These are phyloP conservation scores for Chironomus riparius DNA, from an alignment of 2,888 invertebrate species.

Conservation along the genomic window DNA sequence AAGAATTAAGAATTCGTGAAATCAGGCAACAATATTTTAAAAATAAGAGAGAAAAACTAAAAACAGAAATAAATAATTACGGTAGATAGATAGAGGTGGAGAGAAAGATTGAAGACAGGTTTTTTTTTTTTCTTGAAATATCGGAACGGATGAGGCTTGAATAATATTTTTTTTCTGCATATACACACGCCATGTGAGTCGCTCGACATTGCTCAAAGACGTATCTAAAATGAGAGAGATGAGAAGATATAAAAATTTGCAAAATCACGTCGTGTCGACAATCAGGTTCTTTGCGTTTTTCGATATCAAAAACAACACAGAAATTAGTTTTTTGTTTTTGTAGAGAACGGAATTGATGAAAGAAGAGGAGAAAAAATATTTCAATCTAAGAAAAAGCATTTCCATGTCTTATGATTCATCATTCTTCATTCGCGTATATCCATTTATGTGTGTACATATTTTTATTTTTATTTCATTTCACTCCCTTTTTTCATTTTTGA, in stretches of 20 bases:
- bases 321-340: no score
- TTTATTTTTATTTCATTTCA: not conserved
- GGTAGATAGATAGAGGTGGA: not conserved
- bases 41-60: not conserved
- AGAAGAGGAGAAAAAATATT: not conserved
- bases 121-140: not conserved
- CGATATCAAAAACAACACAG: no score
- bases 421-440: not conserved
- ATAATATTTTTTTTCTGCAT: not conserved
- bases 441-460: not conserved
- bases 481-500: not conserved
- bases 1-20: no score
- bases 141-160: not conserved
- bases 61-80: no score
- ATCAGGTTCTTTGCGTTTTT: not conserved
- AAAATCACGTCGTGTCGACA: constrained; percentile 5
- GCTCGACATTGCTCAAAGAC: no score
- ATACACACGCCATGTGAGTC: not conserved
- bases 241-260: not conserved
- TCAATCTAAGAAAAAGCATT: not conserved
- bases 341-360: not conserved
- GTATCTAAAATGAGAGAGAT: no score
- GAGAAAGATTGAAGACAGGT: constrained; percentile 6
- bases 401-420: constrained; percentile 9
- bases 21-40: not conserved